Base-by-base conservation (phyloP, 1,140 invertebrate genomes). In the Caerostris extrusa region DNA sequence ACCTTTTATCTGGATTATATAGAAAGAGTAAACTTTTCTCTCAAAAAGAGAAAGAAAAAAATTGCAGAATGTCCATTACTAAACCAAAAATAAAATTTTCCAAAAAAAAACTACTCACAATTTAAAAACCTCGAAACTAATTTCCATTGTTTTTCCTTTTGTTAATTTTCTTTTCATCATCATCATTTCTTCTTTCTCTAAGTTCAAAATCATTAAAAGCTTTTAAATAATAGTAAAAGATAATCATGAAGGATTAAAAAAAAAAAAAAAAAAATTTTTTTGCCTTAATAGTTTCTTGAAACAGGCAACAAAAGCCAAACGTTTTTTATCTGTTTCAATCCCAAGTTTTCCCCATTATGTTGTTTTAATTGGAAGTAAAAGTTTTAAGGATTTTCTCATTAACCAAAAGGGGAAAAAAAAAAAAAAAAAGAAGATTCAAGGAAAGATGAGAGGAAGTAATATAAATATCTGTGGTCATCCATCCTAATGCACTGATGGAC, bases 151-250 rank as follows among this genome's bases (percentile, higher is more conserved):
- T 71, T 71, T 71, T 19, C 7, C 6, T 19, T 5, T 17, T 17
- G 34, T 34, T 34, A n/a, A 7, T 71, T 71, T 71, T 71, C 19
- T 34, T 19, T 71, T 71, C 7, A 19, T 34, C 34, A 34, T 2
- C 34, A 34, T 34, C 34, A 8, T 34, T 50, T 34, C n/a, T 34
- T 19, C 19, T 71, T n/a, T 34, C 34, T 5, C n/a, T 19, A 8
- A 17, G 7, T 85, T 85, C 7, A 85, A 85, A 85, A 58, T 85
- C 82, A 34, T 34, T 58, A 85, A 85, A 85, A 85, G 82, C 82
- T 85, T 85, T 85, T 85, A 85, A 85, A 19, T 85, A 85, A 85
- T 85, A 85, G 82, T 85, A 85, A 85, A 58, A 55, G 82, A 85
- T 85, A 85, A 85, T 85, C n/a, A 85, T 85, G 55, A 7, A 85